Evolutionary conservation across 2,113 vertebrate genomes (phyloP), one percentile per base, ranked within the genome.

Genomic region (Seriola dumerili): DNA sequence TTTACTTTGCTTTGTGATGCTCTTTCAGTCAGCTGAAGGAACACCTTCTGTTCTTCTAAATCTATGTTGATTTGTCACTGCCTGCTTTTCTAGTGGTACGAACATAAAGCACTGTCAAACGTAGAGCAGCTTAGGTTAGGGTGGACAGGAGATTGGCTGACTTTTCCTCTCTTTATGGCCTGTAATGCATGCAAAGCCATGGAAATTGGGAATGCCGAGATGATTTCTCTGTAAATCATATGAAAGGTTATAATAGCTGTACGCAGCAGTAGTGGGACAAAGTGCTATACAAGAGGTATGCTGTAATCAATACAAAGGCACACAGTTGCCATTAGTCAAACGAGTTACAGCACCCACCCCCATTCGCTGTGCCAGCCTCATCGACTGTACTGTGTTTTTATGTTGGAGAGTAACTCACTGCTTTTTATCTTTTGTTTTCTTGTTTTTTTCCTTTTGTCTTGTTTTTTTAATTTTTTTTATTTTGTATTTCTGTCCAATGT

Each of bases 321-420:
- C 85, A 75, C 81, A 81, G 32, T 25, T 84, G 84, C 76, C 81
- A 90, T 90, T 90, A 85, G 86, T 88, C 83, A 85, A 90, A 88
- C n/a, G 48, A 90, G 80, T 87, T 85, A 88, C 68, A 85, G 84
- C 80, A 73, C 85, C 76, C 86, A 78, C 88, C 84, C 88, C 74
- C 89, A 90, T 90, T 87, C 80, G 80, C 83, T 88, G 89, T 93
- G 78, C 88, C 83, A 84, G 85, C 90, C 87, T 79, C 91, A 91
- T 91, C 65, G 72, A 88, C 83, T 89, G 81, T 89, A 83, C 81
- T 80, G 72, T 93, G 86, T 93, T 93, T 93, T 92, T 94, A 85
- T 91, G 90, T 94, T 94, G 64, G 81, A 92, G 59, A 88, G 88
- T 91, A 91, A 93, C 84, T 90, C 90, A 91, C 84, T 93, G 92